Evolutionary conservation across 2,113 vertebrate species (phyloP), one percentile per base, ranked within the genome.

Genomic region (Burhinus oedicnemus): DNA sequence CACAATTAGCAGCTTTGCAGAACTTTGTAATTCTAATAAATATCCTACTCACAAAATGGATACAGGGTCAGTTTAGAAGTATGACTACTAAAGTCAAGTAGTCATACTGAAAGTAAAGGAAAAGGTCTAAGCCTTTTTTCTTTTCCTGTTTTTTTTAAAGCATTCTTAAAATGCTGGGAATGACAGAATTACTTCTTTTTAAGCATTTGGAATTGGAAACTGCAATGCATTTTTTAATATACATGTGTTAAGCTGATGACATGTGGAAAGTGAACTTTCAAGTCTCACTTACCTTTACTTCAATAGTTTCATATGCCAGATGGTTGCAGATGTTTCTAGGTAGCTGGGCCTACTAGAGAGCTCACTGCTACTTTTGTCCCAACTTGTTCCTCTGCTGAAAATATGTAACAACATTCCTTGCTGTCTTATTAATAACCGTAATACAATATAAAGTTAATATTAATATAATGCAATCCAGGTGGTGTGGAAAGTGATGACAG

Each of bases 361-460:
- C 65, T 93, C 45, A 57, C 30, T 60, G 51, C 51, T 93, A 65
- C 66, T 89, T 83, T 61, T 87, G 93, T 92, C 83, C 83, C 78
- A 85, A 77, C 90, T 90, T 93, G 83, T 64, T 96, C 49, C 77
- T 87, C 68, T 82, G 75, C 80, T 94, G 92, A 96, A 95, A 89
- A 60, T 61, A 94, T 90, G 82, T 72, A 97, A 83, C 89, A 93
- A 87, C 77, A 96, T 92, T 96, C 85, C 71, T 91, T 74, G 61
- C 70, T 82, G 75, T 89, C 84, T 96, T 87, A 93, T 94, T 95
- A 96, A 88, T 90, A 96, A 87, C 70, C 55, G 75, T 29, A 94
- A 83, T 84, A 96, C 70, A 96, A 76, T 87, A 95, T 68, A 90
- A 84, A 96, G 66, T 78, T 96, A 93, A 80, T 95, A 94, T 32